Conservation (phyloP, 2,113 vertebrate species). For the Oophaga pumilio region DNA sequence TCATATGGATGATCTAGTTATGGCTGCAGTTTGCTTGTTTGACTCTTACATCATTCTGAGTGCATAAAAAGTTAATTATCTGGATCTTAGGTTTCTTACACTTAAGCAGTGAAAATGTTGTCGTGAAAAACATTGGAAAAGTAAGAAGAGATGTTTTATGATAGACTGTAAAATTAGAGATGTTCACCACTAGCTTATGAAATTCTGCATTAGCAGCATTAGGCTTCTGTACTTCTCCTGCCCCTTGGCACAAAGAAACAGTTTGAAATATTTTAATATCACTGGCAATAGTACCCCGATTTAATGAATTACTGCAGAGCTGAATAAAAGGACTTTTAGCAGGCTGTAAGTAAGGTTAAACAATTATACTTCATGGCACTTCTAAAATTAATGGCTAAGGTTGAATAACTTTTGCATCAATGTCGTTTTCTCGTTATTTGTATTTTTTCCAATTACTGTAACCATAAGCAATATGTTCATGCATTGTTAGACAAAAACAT, state of each 20-base stretch:
- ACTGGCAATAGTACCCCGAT: constrained; percentile 58
- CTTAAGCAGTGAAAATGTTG: constrained; percentile 55
- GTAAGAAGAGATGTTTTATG: constrained; percentile 60
- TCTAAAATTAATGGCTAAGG: constrained; percentile 57
- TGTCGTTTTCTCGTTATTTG: constrained; percentile 51
- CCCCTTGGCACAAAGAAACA: constrained; percentile 59
- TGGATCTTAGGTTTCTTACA: constrained; percentile 11
- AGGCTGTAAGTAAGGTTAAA: constrained; percentile 36
- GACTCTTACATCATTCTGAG: constrained; percentile 38
- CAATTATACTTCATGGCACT: constrained; percentile 44
- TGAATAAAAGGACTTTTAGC: constrained; percentile 61
- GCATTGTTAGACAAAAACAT: constrained; percentile 35
- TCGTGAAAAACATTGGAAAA: constrained; percentile 57
- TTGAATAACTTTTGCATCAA: constrained; percentile 51
- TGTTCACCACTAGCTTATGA: constrained; percentile 59
- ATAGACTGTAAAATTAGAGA: constrained; percentile 61
- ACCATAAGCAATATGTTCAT: constrained; percentile 46
- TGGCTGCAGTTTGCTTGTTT: constrained; percentile 2
- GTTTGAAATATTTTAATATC: constrained; percentile 63
- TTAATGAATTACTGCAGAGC: constrained; percentile 58
- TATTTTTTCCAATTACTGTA: constrained; percentile 38
- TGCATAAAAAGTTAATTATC: constrained; percentile 43
- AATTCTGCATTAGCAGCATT: constrained; percentile 61
- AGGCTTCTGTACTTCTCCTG: constrained; percentile 52
- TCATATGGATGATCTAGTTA: constrained; percentile 4